Base-by-base conservation (phyloP, 2,888 invertebrate genomes). In the Aspidiotus rigidus region DNA sequence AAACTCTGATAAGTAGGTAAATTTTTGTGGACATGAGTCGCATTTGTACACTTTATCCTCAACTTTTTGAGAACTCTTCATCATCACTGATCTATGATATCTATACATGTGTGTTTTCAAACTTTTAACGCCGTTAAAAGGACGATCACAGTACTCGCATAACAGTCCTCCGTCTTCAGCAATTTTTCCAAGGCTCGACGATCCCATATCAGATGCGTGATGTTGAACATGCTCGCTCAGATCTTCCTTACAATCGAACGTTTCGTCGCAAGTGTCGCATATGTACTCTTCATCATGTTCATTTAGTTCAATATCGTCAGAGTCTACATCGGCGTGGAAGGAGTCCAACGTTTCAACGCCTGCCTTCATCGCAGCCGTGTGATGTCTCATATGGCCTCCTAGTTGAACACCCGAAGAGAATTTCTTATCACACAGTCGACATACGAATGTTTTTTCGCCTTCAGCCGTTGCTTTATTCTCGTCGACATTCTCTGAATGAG, bases 31-130 rank as follows among this genome's bases (percentile, higher is more conserved):
- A n/a, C 49, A 49, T n/a, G 11, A n/a, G n/a, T 49, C n/a, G n/a
- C 49, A 49, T 6, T 49, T 49, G 49, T 49, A 49, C 49, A 49
- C 11, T 49, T 49, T n/a, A 11, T 49, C 49, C n/a, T 49, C 49
- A 6, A 28, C 28, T 28, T 28, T 28, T 28, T 28, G 28, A 5
- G 28, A 28, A 28, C 28, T 28, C 5, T 28, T 28, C 28, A 28
- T 28, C 28, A 28, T 28, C 28, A 28, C 28, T 28, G 28, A 28
- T 28, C 28, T 28, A 28, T 28, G 28, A 28, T 28, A 28, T n/a
- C 49, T 49, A n/a, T 49, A 49, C 49, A 49, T 49, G 28, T 59
- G 59, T 28, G 59, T 59, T 11, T 59, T 59, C 28, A 59, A 13
- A 59, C 59, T 59, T 13, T 59, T 59, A 7, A 10, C 11, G 2